A percentile compares a stretch with the other conserved stretches of the same genome.
Evolutionary conservation across 1,140 invertebrate genomes (phyloP).

Genomic region (Drosophila suzukii): DNA sequence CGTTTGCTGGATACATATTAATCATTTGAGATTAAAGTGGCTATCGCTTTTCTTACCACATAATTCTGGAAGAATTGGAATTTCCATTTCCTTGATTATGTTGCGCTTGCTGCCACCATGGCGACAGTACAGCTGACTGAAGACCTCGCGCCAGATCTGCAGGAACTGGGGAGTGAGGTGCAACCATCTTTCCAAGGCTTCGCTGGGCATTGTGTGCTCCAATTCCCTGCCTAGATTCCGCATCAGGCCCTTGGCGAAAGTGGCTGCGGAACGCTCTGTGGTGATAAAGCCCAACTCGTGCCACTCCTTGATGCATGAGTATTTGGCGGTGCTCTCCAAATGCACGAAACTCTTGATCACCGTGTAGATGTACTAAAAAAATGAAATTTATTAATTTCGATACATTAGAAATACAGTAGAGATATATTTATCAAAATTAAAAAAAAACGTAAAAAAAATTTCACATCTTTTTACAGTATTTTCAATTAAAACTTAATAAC

Average conservation of each 20-base stretch:
- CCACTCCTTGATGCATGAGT: conserved; percentile 84
- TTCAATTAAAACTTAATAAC: too few species aligned
- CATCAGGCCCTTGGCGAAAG: conserved; percentile 85
- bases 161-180: conserved; percentile 78
- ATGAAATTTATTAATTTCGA: neutral
- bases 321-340: conserved; percentile 62
- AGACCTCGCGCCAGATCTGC: conserved; percentile 86
- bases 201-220: conserved; percentile 66
- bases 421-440: too few species aligned
- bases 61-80: conserved; percentile 71
- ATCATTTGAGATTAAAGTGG: too few species aligned
- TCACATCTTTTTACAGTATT: too few species aligned
- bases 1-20: too few species aligned
- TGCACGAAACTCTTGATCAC: conserved; percentile 80
- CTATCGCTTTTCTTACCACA: conserved; percentile 43
- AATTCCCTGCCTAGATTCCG: conserved; percentile 69
- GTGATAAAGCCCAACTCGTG: conserved; percentile 85
- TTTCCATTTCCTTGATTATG: conserved; percentile 75
- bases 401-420: neutral
- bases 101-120: conserved; percentile 79
- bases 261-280: conserved; percentile 85
- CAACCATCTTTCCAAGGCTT: conserved; percentile 77
- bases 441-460: too few species aligned
- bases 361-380: conserved; percentile 75
- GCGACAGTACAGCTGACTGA: conserved; percentile 85